A percentile compares a stretch with the other conserved stretches of the same genome.
Conservation (phyloP, 2,797 vertebrate genomes). For the Catostomus latipinnis region DNA sequence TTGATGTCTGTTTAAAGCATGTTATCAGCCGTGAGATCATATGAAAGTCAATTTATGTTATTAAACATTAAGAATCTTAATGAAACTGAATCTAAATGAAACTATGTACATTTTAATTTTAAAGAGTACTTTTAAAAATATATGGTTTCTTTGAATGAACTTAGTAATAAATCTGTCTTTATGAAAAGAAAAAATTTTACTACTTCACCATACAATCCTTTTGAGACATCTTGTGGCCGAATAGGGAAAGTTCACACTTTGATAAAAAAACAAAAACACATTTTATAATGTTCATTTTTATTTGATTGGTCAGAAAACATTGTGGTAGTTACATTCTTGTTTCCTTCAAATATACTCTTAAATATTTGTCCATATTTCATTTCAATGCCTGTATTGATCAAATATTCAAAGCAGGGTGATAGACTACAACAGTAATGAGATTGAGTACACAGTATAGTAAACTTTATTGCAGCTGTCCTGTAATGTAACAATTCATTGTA, state of each 20-base stretch:
- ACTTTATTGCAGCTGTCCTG: not conserved
- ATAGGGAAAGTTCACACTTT: not conserved
- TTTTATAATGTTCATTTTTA: not conserved
- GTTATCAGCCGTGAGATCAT: not conserved
- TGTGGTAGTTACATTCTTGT: not conserved
- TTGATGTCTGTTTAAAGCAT: not conserved
- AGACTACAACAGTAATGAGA: not conserved
- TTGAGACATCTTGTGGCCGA: conserved; percentile 19
- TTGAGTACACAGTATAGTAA: not conserved
- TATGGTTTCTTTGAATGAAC: no score
- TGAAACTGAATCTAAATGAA: not conserved
- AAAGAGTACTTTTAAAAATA: no score
- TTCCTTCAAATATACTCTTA: not conserved
- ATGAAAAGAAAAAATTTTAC: no score
- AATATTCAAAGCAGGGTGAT: not conserved
- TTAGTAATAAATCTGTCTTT: no score
- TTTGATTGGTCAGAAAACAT: conserved; percentile 16
- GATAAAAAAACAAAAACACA: not conserved
- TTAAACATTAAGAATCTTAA: not conserved
- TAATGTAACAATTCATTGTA: not conserved
- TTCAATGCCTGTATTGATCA: not conserved
- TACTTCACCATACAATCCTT: not conserved
- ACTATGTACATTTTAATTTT: no score
- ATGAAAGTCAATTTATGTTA: not conserved
- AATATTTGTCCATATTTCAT: not conserved